Base-by-base conservation (phyloP, 2,113 vertebrate species). In the Forbesichthys agassizii region DNA sequence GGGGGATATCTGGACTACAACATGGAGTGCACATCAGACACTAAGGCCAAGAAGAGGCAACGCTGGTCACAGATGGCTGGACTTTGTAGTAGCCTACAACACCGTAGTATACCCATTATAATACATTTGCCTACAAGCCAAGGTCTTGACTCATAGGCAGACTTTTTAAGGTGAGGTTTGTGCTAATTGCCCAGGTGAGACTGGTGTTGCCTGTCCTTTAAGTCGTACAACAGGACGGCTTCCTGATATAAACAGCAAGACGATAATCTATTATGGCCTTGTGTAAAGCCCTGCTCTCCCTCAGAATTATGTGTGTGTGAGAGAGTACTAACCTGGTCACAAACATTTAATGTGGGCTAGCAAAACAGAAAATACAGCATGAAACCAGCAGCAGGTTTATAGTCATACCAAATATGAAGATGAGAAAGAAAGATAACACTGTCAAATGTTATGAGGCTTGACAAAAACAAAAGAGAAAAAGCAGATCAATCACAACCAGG, bases 331-430 rank as follows among this genome's bases (percentile, higher is more conserved):
- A 98, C 96, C 98, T 98, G 97, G 89, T 98, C 97, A 96, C 94
- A 97, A 94, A 98, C 94, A 99, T 91, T 97, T 96, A 98, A 95
- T 95, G 96, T 98, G 91, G 97, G 97, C 98, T 99, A 98, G 95
- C 93, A 95, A 96, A 95, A 95, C 92, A 96, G 92, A 96, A 95
- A 96, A 96, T 89, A 95, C 92, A 93, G 95, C 90, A 95, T 94
- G 94, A 95, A 95, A 94, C 95, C 93, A 95, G 94, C 94, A 95
- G 89, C 91, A 91, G 90, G 78, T 83, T 83, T 82, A 89, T 84
- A 87, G 84, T 88, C 86, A 86, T 81, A 84, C 20, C 88, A 82
- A 80, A 83, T 87, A 85, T 88, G 87, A 83, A 88, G 86, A 88
- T 89, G 88, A 89, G 77, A 80, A 27, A 81, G 84, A 61, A 69